These are phyloP conservation scores for Scomber scombrus DNA, from an alignment of 2,113 vertebrate species.

Conservation along the genomic window DNA sequence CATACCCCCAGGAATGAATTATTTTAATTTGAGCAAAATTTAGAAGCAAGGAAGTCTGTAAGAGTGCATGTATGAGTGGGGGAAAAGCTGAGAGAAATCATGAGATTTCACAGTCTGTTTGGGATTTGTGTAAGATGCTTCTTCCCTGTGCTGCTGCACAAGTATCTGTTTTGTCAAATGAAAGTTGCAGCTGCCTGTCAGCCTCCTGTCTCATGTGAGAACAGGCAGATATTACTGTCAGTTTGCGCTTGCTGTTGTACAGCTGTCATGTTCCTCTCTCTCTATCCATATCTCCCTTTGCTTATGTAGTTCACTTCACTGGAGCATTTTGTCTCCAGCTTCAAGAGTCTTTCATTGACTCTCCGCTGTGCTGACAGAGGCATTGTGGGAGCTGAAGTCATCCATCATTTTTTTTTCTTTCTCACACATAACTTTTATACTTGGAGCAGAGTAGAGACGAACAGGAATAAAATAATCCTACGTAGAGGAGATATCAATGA, in stretches of 20 bases:
- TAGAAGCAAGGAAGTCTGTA: slow-evolving; percentile 6
- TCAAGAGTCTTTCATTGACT: slow-evolving; percentile 22
- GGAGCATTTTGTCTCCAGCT: slow-evolving; percentile 43
- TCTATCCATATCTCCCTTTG: slow-evolving; percentile 11
- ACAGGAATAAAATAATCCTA: background rate
- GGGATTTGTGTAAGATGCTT: slow-evolving; percentile 23
- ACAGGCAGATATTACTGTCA: slow-evolving; percentile 49
- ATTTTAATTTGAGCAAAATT: slow-evolving; percentile 49
- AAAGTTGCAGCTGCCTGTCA: slow-evolving; percentile 51
- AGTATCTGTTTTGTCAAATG: slow-evolving; percentile 23
- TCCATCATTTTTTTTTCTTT: slow-evolving; percentile 17
- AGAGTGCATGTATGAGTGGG: background rate
- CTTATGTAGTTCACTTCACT: slow-evolving; percentile 29
- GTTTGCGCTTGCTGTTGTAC: slow-evolving; percentile 44
- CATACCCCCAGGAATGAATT: slow-evolving; percentile 23
- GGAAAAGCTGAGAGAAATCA: background rate
- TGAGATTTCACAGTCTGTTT: slow-evolving; percentile 15
- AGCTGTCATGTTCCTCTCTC: slow-evolving; percentile 31
- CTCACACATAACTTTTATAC: background rate
- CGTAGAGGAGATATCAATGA: background rate
- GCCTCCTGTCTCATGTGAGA: slow-evolving; percentile 33
- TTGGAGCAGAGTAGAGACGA: background rate
- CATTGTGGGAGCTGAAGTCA: slow-evolving; percentile 23
- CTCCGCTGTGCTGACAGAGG: background rate
- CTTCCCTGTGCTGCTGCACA: background rate